Evolutionary conservation across 2,797 vertebrate species (phyloP).

Genomic region (Discoglossus pictus): DNA sequence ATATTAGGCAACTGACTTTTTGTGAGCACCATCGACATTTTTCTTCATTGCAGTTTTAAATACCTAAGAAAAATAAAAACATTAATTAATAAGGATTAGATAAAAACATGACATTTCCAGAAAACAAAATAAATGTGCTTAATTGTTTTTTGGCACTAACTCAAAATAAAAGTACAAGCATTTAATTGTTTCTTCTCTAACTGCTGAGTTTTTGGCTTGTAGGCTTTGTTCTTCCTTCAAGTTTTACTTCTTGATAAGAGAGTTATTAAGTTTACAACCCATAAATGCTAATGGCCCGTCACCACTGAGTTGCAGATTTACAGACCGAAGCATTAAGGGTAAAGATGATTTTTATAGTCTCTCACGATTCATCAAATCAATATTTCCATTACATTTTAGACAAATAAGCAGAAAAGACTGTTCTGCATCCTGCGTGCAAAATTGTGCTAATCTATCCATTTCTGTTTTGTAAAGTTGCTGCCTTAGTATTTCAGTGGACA

Average conservation of each 20-base stretch:
- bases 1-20: neutral
- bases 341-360: constrained; percentile 7
- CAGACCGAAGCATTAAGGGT: neutral
- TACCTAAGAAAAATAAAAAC: too few species aligned
- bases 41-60: constrained; percentile 4
- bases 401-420: constrained; percentile 25
- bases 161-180: rapidly evolving
- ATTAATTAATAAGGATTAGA: too few species aligned
- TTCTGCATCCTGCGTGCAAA: neutral
- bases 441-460: neutral
- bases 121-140: too few species aligned
- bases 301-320: constrained; percentile 13
- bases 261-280: constrained; percentile 6
- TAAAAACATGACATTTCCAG: too few species aligned
- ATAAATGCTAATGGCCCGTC: constrained; percentile 22
- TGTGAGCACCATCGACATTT: neutral
- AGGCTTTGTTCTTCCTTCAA: constrained; percentile 3
- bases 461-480: too few species aligned
- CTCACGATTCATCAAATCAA: constrained; percentile 38
- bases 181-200: neutral
- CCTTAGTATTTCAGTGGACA: too few species aligned
- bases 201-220: constrained; percentile 7
- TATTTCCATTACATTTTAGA: constrained; percentile 28
- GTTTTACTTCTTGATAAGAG: neutral
- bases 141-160: neutral